phyloP scores from a whole-genome alignment of 1,140 invertebrate species.

The Drosophila ercepeae region DNA sequence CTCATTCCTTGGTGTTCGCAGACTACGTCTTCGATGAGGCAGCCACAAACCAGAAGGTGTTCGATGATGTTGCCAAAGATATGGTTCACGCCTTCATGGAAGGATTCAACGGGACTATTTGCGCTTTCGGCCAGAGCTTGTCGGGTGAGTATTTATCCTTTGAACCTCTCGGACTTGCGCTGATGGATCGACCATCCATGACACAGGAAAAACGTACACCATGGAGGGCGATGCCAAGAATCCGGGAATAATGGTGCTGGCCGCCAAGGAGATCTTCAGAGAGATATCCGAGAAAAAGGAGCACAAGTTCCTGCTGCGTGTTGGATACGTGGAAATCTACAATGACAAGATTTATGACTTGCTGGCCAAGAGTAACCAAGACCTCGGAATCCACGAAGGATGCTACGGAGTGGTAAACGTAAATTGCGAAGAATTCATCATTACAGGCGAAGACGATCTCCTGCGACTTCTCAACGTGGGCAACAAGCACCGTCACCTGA shows the following conservation, averaged over 20 bases:
- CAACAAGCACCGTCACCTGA: slow-evolving; percentile 89
- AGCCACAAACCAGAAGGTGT: slow-evolving; percentile 87
- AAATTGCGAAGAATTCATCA: slow-evolving; percentile 87
- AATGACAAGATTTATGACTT: slow-evolving; percentile 92
- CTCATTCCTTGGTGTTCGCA: slow-evolving; percentile 61
- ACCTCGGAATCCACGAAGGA: slow-evolving; percentile 88
- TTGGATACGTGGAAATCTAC: slow-evolving; percentile 92
- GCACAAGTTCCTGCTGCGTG: slow-evolving; percentile 89
- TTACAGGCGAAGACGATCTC: slow-evolving; percentile 77
- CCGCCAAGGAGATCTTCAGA: slow-evolving; percentile 89
- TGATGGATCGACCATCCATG: background rate
- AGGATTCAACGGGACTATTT: slow-evolving; percentile 95
- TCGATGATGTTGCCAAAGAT: slow-evolving; percentile 88
- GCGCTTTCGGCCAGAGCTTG: slow-evolving; percentile 95
- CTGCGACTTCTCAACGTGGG: background rate
- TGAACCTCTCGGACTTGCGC: background rate
- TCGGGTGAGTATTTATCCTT: slow-evolving; percentile 86
- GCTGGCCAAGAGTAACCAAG: slow-evolving; percentile 42
- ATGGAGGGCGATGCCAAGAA: slow-evolving; percentile 87
- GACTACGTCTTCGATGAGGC: slow-evolving; percentile 90
- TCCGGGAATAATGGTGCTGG: slow-evolving; percentile 90
- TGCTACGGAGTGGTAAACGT: slow-evolving; percentile 86
- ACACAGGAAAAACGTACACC: slow-evolving; percentile 86
- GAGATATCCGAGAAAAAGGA: slow-evolving; percentile 85
- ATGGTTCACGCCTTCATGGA: slow-evolving; percentile 89